phyloP scores from a whole-genome alignment of 1,140 invertebrate genomes.

The Nixonia krombeini region DNA sequence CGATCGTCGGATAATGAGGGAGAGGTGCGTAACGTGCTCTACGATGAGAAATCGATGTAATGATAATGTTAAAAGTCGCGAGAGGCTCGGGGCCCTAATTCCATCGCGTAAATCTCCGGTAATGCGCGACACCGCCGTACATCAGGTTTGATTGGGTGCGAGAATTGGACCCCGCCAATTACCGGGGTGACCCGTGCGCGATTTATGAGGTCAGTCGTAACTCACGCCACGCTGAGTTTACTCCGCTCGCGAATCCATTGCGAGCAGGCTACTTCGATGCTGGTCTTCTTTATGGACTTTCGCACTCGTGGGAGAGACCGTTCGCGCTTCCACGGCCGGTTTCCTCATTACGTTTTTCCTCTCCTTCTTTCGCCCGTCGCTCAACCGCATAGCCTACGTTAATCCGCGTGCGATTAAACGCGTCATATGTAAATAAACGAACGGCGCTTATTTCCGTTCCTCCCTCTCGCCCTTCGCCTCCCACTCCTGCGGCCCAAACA shows the following conservation, averaged over 20 bases:
- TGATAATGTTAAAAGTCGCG: slow-evolving; percentile 7
- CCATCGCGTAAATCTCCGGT: slow-evolving; percentile 60
- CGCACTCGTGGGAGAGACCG: not conserved
- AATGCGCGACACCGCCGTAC: slow-evolving; percentile 64
- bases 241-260: slow-evolving; percentile 32
- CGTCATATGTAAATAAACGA: no score
- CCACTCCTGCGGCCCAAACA: no score
- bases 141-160: slow-evolving; percentile 64
- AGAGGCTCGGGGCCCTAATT: slow-evolving; percentile 50
- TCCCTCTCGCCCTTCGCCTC: no score
- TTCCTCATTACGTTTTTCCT: no score
- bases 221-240: slow-evolving; percentile 46
- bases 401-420: no score
- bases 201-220: slow-evolving; percentile 67
- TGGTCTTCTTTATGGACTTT: slow-evolving; percentile 1
- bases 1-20: no score
- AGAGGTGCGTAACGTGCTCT: no score
- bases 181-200: slow-evolving; percentile 53
- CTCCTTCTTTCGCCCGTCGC: no score
- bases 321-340: no score
- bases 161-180: slow-evolving; percentile 65
- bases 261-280: not conserved
- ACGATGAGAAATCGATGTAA: not conserved
- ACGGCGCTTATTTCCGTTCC: no score
- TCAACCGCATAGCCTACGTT: no score